Evolutionary conservation across 2,797 vertebrate genomes (phyloP), one percentile per base, ranked within the genome.

Genomic region (Sciurus vulgaris): DNA sequence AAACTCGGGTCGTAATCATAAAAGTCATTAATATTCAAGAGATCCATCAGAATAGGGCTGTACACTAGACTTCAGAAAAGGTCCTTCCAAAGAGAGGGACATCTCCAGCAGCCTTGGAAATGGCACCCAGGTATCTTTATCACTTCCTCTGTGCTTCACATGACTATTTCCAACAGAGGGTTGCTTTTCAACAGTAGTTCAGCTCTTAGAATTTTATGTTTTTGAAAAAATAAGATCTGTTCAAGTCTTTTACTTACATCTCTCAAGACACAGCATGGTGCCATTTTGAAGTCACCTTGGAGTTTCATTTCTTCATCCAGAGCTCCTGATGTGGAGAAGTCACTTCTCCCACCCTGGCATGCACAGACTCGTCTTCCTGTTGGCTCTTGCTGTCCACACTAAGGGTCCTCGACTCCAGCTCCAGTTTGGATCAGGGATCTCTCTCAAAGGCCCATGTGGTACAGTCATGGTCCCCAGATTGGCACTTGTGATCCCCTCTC

Each of bases 21-120:
- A 86, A 95, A 84, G 35, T 54, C 38, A 12, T 63, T 73, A 35
- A 38, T 56, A 20, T 86, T 95, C 22, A 83, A 86, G 77, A 89
- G 26, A 26, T 20, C 56, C 7, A 76, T 59, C 17, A 73, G 73
- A 81, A 24, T 83, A 67, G 20, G 41, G 1, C 20, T 38, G 22
- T 41, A 15, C 56, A 26, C 44, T 67, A 77, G 83, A 77, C 30
- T 67, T 59, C 5, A 20, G 7, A 18, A 70, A 30, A 86, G 26
- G 5, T 35, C 30, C 18, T 85, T 81, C 28, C 49, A 74, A 81
- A 85, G 78, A 54, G 47, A 92, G 87, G 49, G 22, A 47, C 22
- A 47, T 41, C 30, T 35, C 54, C 38, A 35, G 1, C 1, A 65
- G 51, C 7, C 20, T 87, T 95, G 65, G 49, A 41, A 79, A 84